Percentiles rank a stretch among this genome's conserved stretches.
These are phyloP conservation scores for Antitype chi DNA, from an alignment of 2,888 invertebrate genomes.

Conservation along the genomic window DNA sequence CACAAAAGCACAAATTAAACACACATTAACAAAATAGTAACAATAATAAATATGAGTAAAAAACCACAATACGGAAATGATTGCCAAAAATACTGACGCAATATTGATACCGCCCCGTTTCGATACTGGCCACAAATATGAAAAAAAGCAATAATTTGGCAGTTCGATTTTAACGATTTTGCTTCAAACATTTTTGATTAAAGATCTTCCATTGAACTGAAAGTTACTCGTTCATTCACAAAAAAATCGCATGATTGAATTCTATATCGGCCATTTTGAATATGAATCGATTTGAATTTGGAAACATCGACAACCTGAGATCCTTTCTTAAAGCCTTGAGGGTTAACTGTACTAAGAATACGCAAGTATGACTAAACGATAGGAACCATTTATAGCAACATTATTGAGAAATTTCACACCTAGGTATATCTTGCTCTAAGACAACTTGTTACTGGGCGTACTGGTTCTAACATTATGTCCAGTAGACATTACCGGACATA, in stretches of 20 bases:
- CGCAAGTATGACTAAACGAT: constrained; percentile 2
- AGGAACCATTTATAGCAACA: constrained; percentile 11
- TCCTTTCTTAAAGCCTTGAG: constrained; percentile 57
- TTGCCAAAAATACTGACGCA: not conserved
- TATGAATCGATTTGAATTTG: constrained; percentile 3
- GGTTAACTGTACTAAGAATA: constrained; percentile 23
- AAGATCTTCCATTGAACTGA: not conserved
- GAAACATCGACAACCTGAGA: constrained; percentile 10
- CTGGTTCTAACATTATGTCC: not conserved
- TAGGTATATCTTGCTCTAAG: constrained; percentile 24
- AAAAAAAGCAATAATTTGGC: not conserved
- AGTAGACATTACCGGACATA: not conserved
- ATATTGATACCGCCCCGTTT: not conserved
- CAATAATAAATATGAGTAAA: not conserved
- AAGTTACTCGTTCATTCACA: not conserved
- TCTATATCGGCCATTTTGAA: not conserved
- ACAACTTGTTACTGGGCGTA: not conserved
- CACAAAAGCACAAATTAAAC: not conserved
- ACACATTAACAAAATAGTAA: not conserved
- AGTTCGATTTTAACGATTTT: not conserved
- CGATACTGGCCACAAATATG: not conserved
- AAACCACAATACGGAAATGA: not conserved
- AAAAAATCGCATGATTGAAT: not conserved
- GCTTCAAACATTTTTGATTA: not conserved
- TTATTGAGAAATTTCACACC: constrained; percentile 19